Conservation (phyloP, 2,797 vertebrate genomes). For the Dromococcyx pavoninus region DNA sequence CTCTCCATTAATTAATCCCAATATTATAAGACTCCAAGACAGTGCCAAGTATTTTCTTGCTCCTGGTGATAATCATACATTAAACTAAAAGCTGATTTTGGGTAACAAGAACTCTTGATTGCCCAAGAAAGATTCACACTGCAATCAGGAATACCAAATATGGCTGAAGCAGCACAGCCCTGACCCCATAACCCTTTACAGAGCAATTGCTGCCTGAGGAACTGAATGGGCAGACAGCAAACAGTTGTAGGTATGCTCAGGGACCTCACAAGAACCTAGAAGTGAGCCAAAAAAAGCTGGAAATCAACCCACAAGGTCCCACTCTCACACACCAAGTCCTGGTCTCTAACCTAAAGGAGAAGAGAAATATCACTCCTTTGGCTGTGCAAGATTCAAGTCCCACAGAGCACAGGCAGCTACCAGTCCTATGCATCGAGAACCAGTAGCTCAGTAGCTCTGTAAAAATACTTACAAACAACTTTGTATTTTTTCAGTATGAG, state of each 20-base stretch:
- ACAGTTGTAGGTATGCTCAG: background rate
- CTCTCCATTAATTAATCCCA: slow-evolving; percentile 10
- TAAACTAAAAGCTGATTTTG: background rate
- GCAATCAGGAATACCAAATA: background rate
- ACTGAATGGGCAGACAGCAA: background rate
- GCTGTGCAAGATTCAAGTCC: background rate
- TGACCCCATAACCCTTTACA: background rate
- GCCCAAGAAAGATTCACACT: background rate
- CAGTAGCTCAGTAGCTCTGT: background rate
- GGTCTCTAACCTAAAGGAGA: background rate
- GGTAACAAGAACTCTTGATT: background rate
- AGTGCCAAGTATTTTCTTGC: background rate
- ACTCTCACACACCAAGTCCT: background rate
- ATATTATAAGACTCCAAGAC: slow-evolving; percentile 8
- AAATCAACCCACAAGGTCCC: background rate
- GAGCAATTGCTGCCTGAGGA: background rate
- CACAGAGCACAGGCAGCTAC: background rate
- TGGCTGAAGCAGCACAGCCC: background rate
- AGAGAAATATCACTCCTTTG: background rate
- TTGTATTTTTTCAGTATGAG: background rate
- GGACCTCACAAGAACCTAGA: background rate
- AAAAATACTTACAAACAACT: background rate
- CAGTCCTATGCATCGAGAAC: rapidly evolving
- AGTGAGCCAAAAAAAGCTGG: background rate
- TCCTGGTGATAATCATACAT: background rate